Percentiles rank a stretch among this genome's conserved stretches.
Evolutionary conservation across 2,797 vertebrate genomes (phyloP).

Genomic region (Hipposideros larvatus): DNA sequence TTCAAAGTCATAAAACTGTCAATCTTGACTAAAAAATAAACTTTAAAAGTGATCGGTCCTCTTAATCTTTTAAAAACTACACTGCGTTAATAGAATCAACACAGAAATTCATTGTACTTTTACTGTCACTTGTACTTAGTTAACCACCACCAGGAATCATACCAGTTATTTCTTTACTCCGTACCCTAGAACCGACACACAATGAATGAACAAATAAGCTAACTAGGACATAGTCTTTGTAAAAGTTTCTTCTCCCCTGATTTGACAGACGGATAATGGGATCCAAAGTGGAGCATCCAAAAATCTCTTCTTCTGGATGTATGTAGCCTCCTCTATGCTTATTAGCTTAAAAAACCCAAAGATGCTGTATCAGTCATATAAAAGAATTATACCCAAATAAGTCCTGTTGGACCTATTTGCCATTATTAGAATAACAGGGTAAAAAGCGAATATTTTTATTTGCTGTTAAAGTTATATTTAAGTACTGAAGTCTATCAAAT

Average conservation of each 20-base stretch:
- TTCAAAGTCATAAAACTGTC: constrained; percentile 3
- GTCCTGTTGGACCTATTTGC: neutral
- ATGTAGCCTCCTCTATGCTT: neutral
- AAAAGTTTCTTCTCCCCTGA: constrained; percentile 26
- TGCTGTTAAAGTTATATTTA: constrained; percentile 45
- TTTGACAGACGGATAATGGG: neutral
- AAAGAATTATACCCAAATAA: constrained; percentile 47
- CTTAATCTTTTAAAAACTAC: constrained; percentile 39
- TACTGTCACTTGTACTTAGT: neutral
- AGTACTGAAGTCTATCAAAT: constrained; percentile 21
- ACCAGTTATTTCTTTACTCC: constrained; percentile 30
- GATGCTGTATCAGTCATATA: neutral
- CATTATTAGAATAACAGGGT: neutral
- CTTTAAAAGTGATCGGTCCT: constrained; percentile 44
- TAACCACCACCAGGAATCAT: neutral
- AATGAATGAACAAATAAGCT: neutral
- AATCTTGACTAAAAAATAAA: constrained; percentile 52
- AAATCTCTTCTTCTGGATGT: neutral
- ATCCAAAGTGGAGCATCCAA: neutral
- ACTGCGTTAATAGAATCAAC: neutral
- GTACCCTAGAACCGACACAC: neutral
- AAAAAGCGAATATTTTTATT: constrained; percentile 42
- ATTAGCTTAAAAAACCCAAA: neutral
- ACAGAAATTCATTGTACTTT: neutral
- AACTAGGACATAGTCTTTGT: neutral